Evolutionary conservation across 2,113 vertebrate species (phyloP).

Genomic region (Hemiscyllium ocellatum): DNA sequence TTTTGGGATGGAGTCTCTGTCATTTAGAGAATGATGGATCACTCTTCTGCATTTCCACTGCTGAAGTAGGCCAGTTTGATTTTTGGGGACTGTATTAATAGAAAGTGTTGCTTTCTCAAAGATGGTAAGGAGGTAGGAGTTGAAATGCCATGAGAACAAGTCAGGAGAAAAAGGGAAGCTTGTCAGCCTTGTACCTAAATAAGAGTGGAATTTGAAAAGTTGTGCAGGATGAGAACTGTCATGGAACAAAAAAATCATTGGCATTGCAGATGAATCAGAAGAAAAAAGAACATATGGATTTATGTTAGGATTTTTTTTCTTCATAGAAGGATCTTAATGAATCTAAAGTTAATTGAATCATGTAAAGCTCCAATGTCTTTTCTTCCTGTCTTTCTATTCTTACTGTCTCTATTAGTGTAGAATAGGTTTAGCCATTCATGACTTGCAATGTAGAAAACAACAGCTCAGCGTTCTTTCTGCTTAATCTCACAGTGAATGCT

Average conservation of each 20-base stretch:
- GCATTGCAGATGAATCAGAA: neutral
- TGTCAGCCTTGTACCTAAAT: neutral
- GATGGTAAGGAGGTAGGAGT: neutral
- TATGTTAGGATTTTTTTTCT: neutral
- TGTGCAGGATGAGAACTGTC: neutral
- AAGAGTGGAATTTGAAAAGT: neutral
- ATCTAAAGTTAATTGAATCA: neutral
- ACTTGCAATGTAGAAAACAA: neutral
- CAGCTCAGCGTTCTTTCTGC: neutral
- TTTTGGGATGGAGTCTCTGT: neutral
- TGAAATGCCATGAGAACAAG: neutral
- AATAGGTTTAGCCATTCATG: neutral
- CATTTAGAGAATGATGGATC: neutral
- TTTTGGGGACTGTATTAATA: neutral
- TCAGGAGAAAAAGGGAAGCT: neutral
- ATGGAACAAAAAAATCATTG: neutral
- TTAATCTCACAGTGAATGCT: neutral
- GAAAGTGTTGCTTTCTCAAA: neutral
- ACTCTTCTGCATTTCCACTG: no score
- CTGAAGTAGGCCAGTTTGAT: neutral
- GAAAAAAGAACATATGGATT: neutral
- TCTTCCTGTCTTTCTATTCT: neutral
- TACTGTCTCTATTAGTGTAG: neutral
- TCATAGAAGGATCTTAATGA: neutral
- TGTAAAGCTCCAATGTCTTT: neutral